A percentile compares a stretch with the other conserved stretches of the same genome.
These are phyloP conservation scores for Ciona savignyi DNA, from an alignment of 23 tunicate genomes.

Conservation along the genomic window DNA sequence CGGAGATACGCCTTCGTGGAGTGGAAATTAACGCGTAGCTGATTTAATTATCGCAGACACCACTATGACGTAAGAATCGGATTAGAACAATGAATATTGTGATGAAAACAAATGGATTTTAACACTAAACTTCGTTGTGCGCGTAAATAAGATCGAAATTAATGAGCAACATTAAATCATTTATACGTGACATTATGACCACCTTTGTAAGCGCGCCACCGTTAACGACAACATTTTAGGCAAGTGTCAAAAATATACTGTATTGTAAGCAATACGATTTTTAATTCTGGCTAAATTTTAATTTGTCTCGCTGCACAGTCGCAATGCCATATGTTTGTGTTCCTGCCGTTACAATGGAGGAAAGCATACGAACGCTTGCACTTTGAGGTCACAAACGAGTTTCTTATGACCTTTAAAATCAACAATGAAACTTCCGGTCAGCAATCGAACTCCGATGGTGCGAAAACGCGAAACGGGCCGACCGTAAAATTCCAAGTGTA, in stretches of 20 bases:
- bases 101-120: neutral
- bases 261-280: too few relatives aligned
- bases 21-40: neutral
- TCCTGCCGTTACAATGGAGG: neutral
- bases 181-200: too few relatives aligned
- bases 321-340: neutral
- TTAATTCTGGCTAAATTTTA: too few relatives aligned
- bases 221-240: too few relatives aligned
- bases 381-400: neutral
- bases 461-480: neutral
- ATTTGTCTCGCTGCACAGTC: too few relatives aligned
- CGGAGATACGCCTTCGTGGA: neutral
- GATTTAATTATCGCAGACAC: neutral
- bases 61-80: neutral
- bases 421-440: conserved; percentile 1
- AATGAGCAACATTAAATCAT: too few relatives aligned
- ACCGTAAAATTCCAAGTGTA: neutral
- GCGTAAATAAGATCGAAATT: too few relatives aligned
- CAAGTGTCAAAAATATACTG: too few relatives aligned
- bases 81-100: neutral
- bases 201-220: too few relatives aligned
- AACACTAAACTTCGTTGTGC: too few relatives aligned
- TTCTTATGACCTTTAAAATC: neutral
- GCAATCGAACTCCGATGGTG: too few relatives aligned
- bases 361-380: neutral